Evolutionary conservation across 2,113 vertebrate genomes (phyloP), one percentile per base, ranked within the genome.

Genomic region (Erythrocercus mccallii): DNA sequence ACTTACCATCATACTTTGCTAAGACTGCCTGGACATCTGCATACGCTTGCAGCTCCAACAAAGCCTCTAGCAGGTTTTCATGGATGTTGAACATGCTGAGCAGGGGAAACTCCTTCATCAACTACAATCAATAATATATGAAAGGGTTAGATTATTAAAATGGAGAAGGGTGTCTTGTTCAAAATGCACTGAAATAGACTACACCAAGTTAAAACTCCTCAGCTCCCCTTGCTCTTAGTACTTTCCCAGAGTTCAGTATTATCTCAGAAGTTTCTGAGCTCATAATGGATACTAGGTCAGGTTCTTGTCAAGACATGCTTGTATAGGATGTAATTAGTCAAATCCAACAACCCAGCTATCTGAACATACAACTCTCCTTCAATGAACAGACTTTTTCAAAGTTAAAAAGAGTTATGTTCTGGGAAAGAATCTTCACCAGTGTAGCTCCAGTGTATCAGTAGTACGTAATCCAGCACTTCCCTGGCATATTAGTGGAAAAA

Each of bases 11-110:
- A 70, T 99, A 99, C 96, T 99, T 99, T 97, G 99, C 99, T 98
- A 99, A 98, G 86, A 99, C 99, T 85, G 99, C 99, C 96, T 99
- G 99, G 47, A 99, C 99, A 84, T 99, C 99, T 54, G 99, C 99
- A 96, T 99, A 99, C 9, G 99, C 99, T 96, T 99, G 99, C 73
- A 99, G 98, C 93, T 99, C 99, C 95, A 99, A 97, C 70, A 99
- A 98, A 27, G 99, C 99, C 98, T 99, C 99, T 97, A 99, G 98
- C 90, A 99, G 98, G 96, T 99, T 99, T 97, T 99, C 99, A 24
- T 99, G 99, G 96, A 99, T 99, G 95, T 99, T 99, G 98, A 99
- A 99, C 99, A 99, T 99, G 97, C 99, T 99, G 96, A 99, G 98
- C 94, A 99, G 98, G 96, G 99, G 99, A 97, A 99, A 99, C 97